These are phyloP conservation scores for Ectemnius cavifrons DNA, from an alignment of 2,888 invertebrate species.

Conservation along the genomic window DNA sequence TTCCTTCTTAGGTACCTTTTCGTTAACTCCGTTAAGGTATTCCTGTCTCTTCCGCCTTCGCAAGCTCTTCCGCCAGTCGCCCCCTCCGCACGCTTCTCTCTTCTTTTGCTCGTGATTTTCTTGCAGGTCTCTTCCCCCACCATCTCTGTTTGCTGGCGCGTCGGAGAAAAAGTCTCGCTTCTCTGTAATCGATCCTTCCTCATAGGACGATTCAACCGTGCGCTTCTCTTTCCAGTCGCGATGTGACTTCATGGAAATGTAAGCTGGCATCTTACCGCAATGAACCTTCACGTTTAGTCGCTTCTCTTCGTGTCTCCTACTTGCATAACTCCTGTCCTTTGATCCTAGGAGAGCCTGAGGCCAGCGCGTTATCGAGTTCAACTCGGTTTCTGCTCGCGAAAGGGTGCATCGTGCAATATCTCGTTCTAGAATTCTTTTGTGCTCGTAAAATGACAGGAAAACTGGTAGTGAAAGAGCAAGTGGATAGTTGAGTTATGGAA, in stretches of 20 bases:
- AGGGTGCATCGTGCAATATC: slow-evolving; percentile 34
- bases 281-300: not conserved
- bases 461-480: too few relatives aligned
- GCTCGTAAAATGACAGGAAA: not conserved
- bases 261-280: slow-evolving; percentile 7
- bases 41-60: slow-evolving; percentile 21
- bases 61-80: slow-evolving; percentile 7
- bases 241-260: slow-evolving; percentile 17
- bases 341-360: slow-evolving; percentile 44
- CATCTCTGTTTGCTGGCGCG: slow-evolving; percentile 9
- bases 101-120: slow-evolving; percentile 8
- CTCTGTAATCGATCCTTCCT: slow-evolving; percentile 17
- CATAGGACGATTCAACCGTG: slow-evolving; percentile 5
- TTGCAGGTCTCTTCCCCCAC: not conserved
- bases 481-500: too few relatives aligned
- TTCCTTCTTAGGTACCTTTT: slow-evolving; percentile 55
- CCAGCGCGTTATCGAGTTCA: slow-evolving; percentile 46
- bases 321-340: slow-evolving; percentile 40
- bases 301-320: slow-evolving; percentile 5
- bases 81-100: not conserved
- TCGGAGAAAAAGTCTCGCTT: slow-evolving; percentile 6
- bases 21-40: slow-evolving; percentile 56
- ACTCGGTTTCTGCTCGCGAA: slow-evolving; percentile 32
- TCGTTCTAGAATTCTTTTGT: slow-evolving; percentile 13
- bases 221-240: not conserved